Conservation (phyloP, 2,797 vertebrate genomes). For the Alexandromys oeconomus region DNA sequence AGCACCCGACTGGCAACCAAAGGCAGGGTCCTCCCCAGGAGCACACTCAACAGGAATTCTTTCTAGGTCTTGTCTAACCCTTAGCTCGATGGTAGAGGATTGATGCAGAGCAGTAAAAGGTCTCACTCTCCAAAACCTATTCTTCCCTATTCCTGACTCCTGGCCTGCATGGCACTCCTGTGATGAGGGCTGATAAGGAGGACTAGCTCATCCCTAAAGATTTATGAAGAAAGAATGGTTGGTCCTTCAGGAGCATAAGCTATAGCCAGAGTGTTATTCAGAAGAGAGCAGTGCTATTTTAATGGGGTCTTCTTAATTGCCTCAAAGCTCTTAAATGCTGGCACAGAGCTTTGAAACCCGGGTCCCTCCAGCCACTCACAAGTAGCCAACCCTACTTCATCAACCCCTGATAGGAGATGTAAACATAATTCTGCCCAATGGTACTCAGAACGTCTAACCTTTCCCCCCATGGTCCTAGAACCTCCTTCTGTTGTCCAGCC, state of each 20-base stretch:
- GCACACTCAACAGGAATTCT: neutral
- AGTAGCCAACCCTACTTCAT: neutral
- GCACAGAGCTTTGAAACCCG: neutral
- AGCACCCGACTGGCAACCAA: neutral
- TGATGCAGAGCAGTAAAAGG: neutral
- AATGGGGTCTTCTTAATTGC: neutral
- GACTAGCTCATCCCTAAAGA: neutral
- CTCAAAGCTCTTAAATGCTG: neutral
- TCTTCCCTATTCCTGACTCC: neutral
- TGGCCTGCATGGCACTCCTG: neutral
- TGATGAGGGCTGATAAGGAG: neutral
- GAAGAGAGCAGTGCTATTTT: neutral
- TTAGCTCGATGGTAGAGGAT: neutral
- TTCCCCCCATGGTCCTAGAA: neutral
- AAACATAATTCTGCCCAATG: neutral
- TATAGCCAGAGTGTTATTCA: neutral
- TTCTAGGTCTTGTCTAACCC: neutral
- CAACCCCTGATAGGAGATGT: neutral
- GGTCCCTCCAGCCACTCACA: neutral
- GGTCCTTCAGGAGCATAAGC: neutral
- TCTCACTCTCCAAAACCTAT: neutral
- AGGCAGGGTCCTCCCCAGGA: neutral
- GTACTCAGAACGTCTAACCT: neutral
- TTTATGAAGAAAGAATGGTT: neutral
- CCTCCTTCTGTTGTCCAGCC: neutral